These are phyloP conservation scores for Drosophila ironensis DNA, from an alignment of 1,140 invertebrate genomes.

Conservation along the genomic window DNA sequence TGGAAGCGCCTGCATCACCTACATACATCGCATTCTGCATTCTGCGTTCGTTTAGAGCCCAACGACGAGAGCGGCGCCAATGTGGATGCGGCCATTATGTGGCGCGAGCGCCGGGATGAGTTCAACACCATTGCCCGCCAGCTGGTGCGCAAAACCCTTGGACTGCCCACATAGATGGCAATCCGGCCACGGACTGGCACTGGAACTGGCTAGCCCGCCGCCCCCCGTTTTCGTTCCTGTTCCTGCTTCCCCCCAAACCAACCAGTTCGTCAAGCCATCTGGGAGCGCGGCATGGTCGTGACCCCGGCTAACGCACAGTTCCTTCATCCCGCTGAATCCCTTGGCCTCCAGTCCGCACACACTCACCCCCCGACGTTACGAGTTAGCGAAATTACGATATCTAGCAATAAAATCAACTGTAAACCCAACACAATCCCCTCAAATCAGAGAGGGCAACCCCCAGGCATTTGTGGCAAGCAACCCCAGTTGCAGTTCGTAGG, in stretches of 20 bases:
- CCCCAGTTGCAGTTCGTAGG: no score
- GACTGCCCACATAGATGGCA: constrained; percentile 83
- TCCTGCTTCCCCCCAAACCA: background rate
- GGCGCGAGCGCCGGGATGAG: constrained; percentile 96
- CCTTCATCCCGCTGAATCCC: no score
- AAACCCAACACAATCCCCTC: background rate
- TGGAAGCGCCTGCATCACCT: no score
- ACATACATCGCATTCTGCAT: no score
- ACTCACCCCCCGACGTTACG: constrained; percentile 8
- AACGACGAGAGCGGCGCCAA: constrained; percentile 99
- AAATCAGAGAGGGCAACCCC: no score
- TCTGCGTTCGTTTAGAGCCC: no score
- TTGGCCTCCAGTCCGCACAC: no score
- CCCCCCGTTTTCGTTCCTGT: background rate
- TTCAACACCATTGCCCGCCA: constrained; percentile 97
- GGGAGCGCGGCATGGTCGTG: background rate
- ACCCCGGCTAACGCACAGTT: constrained; percentile 1
- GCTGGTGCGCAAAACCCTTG: constrained; percentile 95
- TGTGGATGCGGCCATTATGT: constrained; percentile 99
- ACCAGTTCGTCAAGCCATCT: no score
- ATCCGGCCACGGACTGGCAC: background rate
- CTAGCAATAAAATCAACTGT: constrained; percentile 28
- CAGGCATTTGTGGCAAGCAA: no score
- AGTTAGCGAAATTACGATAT: constrained; percentile 12
- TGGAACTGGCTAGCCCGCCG: background rate